Evolutionary conservation across 92 coral and sea anemone genomes (phyloP).

Genomic region (Desmophyllum pertusum): DNA sequence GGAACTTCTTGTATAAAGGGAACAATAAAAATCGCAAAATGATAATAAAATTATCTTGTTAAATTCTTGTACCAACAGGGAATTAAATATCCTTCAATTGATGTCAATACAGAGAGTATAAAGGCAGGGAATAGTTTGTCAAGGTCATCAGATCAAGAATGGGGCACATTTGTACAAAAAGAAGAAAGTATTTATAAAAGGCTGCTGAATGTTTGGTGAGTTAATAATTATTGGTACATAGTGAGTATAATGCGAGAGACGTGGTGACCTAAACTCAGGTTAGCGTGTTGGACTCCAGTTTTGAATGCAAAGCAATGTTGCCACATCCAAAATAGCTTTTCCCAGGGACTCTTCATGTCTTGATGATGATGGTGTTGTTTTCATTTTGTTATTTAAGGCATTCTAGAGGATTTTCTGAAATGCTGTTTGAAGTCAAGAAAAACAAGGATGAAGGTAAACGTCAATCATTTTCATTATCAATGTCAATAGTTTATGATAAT

Average conservation of each 20-base stretch:
- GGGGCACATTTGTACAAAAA: conserved; percentile 62
- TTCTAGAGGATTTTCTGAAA: conserved; percentile 62
- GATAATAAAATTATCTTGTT: neutral
- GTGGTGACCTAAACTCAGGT: too few relatives aligned
- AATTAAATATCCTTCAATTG: conserved; percentile 71
- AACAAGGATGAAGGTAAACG: conserved; percentile 72
- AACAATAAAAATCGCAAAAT: too few relatives aligned
- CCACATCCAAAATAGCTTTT: too few relatives aligned
- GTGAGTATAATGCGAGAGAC: too few relatives aligned
- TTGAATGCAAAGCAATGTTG: too few relatives aligned
- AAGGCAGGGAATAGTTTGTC: conserved; percentile 74
- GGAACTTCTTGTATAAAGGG: too few relatives aligned
- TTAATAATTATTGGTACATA: too few relatives aligned
- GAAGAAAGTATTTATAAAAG: conserved; percentile 67
- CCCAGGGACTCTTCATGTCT: too few relatives aligned
- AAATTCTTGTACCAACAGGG: conserved; percentile 51
- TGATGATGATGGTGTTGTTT: neutral
- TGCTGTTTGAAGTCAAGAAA: conserved; percentile 63
- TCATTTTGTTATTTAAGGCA: conserved; percentile 24
- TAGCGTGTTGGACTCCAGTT: too few relatives aligned
- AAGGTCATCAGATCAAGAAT: conserved; percentile 54
- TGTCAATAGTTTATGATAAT: too few relatives aligned
- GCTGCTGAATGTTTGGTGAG: conserved; percentile 66
- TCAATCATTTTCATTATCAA: too few relatives aligned
- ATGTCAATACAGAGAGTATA: conserved; percentile 59